Conservation (phyloP, 2,797 vertebrate species). For the Chrysocyon brachyurus region DNA sequence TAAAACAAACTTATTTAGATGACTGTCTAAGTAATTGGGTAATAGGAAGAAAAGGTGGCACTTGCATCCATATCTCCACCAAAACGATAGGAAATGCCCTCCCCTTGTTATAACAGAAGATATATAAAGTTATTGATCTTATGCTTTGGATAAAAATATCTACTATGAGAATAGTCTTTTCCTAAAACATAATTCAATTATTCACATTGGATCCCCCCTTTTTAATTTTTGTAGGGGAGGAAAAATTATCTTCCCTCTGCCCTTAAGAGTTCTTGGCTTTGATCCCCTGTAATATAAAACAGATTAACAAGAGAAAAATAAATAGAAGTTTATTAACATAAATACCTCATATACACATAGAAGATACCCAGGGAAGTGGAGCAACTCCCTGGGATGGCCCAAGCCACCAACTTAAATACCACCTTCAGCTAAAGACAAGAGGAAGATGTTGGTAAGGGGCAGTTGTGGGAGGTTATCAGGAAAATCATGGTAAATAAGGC, state of each 20-base stretch:
- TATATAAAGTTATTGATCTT: background rate
- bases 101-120: background rate
- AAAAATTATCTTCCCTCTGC: background rate
- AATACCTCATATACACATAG: background rate
- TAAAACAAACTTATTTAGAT: background rate
- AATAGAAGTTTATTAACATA: background rate
- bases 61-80: background rate
- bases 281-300: background rate
- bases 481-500: background rate
- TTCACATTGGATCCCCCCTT: background rate
- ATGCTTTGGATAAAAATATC: slow-evolving; percentile 1
- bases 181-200: slow-evolving; percentile 21
- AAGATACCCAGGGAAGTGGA: background rate
- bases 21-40: background rate
- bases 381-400: background rate
- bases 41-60: background rate
- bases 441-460: background rate
- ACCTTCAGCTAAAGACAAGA: background rate
- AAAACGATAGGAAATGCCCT: background rate
- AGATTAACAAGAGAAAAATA: background rate
- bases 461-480: background rate
- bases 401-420: background rate
- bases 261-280: background rate
- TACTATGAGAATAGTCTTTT: background rate
- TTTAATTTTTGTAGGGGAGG: background rate